Percentiles rank a stretch among this genome's conserved stretches.
Evolutionary conservation across 2,797 vertebrate genomes (phyloP).

Genomic region (Enteromius afrohamiltoni): DNA sequence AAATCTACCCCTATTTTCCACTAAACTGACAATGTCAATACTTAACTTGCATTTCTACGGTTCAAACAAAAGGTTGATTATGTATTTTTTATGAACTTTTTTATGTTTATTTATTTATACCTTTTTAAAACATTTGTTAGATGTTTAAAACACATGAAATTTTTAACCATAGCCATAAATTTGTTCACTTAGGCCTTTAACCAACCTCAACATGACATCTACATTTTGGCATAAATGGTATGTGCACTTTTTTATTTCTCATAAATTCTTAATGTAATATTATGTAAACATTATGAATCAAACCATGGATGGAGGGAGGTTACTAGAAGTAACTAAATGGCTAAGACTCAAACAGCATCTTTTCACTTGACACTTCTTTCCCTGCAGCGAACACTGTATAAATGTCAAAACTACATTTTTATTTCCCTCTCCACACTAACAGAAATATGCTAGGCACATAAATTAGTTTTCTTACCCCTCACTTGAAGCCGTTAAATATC

Average conservation of each 20-base stretch:
- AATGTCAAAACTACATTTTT: not conserved
- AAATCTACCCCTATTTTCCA: slow-evolving; percentile 80
- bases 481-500: slow-evolving; percentile 31
- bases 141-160: not conserved
- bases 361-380: not conserved
- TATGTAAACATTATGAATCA: not conserved
- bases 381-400: not conserved
- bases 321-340: not conserved
- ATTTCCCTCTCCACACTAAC: not conserved
- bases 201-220: not conserved
- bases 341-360: not conserved
- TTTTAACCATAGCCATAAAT: no score
- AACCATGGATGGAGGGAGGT: not conserved
- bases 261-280: not conserved
- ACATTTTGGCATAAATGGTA: not conserved
- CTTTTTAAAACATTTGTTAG: not conserved
- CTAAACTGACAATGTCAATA: slow-evolving; percentile 53
- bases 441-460: not conserved
- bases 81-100: not conserved
- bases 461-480: slow-evolving; percentile 41
- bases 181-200: not conserved
- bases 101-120: not conserved
- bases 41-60: not conserved
- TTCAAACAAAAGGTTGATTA: not conserved
- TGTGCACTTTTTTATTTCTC: not conserved